phyloP scores from a whole-genome alignment of 2,113 vertebrate genomes.

The Leuciscus idus region DNA sequence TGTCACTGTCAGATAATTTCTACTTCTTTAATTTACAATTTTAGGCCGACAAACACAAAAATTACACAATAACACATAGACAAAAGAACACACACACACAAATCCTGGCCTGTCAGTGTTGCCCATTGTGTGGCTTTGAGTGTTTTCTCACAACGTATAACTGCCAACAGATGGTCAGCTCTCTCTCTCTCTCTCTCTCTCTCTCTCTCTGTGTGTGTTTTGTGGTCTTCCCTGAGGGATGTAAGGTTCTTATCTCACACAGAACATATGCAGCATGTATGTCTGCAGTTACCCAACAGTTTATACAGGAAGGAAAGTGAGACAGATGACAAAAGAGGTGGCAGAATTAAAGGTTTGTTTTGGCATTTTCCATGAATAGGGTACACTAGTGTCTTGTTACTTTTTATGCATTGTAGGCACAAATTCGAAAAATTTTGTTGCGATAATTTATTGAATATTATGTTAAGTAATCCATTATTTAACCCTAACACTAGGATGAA shows the following conservation, averaged over 20 bases:
- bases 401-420: background rate
- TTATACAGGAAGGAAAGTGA: constrained; percentile 8
- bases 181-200: constrained; percentile 30
- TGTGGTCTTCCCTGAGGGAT: constrained; percentile 66
- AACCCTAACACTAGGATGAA: background rate
- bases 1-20: background rate
- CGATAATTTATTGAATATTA: background rate
- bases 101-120: constrained; percentile 80
- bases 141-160: constrained; percentile 78
- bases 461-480: background rate
- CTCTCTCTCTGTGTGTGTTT: constrained; percentile 54
- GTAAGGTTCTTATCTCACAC: constrained; percentile 67
- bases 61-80: constrained; percentile 45
- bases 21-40: background rate
- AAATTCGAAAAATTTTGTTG: background rate
- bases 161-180: constrained; percentile 81
- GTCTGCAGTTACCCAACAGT: constrained; percentile 46
- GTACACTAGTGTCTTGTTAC: background rate
- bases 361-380: background rate
- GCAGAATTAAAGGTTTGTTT: constrained; percentile 1
- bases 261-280: constrained; percentile 74
- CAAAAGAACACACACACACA: constrained; percentile 63
- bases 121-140: constrained; percentile 77
- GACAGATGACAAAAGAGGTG: background rate
- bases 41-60: constrained; percentile 51